These are phyloP conservation scores for Corythoichthys haematopterus DNA, from an alignment of 2,113 vertebrate genomes.

Conservation along the genomic window DNA sequence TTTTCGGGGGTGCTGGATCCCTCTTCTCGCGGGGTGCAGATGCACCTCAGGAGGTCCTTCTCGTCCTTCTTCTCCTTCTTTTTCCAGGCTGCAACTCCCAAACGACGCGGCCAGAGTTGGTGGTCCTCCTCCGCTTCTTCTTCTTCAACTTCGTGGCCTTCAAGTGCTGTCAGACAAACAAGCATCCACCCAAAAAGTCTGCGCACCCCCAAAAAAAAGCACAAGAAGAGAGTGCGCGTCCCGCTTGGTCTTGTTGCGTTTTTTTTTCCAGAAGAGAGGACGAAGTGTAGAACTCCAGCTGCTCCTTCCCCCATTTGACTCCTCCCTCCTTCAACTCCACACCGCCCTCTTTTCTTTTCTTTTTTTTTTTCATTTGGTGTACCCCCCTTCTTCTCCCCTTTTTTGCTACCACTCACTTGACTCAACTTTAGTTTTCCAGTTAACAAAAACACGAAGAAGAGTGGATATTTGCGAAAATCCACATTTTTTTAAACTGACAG, in stretches of 20 bases:
- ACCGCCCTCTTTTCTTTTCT: constrained; percentile 60
- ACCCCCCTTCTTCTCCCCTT: constrained; percentile 31
- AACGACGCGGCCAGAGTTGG: constrained; percentile 60
- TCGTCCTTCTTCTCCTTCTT: constrained; percentile 16
- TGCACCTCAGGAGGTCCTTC: constrained; percentile 52
- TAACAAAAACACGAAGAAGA: background rate
- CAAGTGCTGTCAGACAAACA: constrained; percentile 43
- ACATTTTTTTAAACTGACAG: background rate
- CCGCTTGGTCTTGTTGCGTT: constrained; percentile 61
- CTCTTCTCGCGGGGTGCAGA: constrained; percentile 44
- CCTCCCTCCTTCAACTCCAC: constrained; percentile 69
- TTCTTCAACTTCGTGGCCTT: constrained; percentile 25
- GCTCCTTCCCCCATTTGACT: constrained; percentile 76
- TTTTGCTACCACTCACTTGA: constrained; percentile 9
- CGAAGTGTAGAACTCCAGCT: constrained; percentile 75
- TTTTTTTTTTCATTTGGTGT: constrained; percentile 20
- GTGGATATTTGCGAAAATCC: background rate
- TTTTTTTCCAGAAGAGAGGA: constrained; percentile 59
- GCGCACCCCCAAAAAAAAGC: constrained; percentile 44
- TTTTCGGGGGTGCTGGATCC: background rate
- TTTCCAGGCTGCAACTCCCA: constrained; percentile 61
- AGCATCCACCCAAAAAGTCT: constrained; percentile 39
- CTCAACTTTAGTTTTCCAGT: background rate
- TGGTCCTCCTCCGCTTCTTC: constrained; percentile 37
- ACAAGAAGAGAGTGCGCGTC: constrained; percentile 32